Conservation (phyloP, 2,888 invertebrate genomes). For the Microctonus hyperodae region DNA sequence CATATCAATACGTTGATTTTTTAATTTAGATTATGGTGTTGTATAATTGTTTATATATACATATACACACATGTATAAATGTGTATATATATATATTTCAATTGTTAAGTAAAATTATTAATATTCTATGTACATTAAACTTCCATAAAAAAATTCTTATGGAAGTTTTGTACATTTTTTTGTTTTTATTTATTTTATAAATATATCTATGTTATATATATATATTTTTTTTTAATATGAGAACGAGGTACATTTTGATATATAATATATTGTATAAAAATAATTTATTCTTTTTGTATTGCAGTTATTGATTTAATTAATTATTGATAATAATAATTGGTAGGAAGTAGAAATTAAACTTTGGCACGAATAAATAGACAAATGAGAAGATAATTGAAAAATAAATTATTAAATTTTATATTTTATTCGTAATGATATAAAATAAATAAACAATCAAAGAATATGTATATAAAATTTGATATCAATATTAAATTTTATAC, state of each 20-base stretch:
- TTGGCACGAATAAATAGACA: neutral
- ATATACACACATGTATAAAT: neutral
- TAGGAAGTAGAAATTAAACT: constrained; percentile 18
- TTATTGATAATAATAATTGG: neutral
- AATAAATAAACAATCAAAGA: too few species aligned
- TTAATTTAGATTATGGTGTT: constrained; percentile 21
- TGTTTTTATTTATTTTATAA: neutral
- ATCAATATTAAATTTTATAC: too few species aligned
- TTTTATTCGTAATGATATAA: too few species aligned
- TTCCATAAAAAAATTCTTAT: neutral
- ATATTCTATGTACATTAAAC: neutral
- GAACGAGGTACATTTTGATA: neutral
- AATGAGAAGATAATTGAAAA: neutral
- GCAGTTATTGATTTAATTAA: constrained; percentile 11
- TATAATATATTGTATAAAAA: neutral
- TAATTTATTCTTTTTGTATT: constrained; percentile 1
- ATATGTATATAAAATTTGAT: too few species aligned
- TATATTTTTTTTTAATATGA: neutral
- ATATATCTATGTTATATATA: too few species aligned
- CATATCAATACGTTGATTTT: neutral
- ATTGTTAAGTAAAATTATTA: constrained; percentile 17
- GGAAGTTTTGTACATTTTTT: neutral
- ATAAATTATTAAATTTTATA: neutral
- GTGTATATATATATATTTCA: constrained; percentile 8
- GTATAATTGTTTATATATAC: neutral